These are phyloP conservation scores for Odontomyia ornata DNA, from an alignment of 2,888 invertebrate genomes.

Conservation along the genomic window DNA sequence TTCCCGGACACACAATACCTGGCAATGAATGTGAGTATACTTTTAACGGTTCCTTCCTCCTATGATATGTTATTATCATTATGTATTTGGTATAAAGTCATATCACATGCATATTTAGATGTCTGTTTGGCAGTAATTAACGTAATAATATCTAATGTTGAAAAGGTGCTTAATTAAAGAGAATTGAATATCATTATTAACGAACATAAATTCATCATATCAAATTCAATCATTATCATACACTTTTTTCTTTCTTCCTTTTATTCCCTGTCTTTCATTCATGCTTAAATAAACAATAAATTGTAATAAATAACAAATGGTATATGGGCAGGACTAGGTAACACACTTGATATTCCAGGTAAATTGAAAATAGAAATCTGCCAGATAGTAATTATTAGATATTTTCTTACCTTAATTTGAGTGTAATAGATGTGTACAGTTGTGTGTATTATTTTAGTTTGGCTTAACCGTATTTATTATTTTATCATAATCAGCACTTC, in stretches of 20 bases:
- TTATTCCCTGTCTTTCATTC: slow-evolving; percentile 46
- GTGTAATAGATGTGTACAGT: neutral
- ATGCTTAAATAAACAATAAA: slow-evolving; percentile 45
- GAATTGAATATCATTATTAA: slow-evolving; percentile 16
- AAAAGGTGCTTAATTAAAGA: slow-evolving; percentile 11
- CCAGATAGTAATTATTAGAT: too few species aligned
- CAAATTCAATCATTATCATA: slow-evolving; percentile 26
- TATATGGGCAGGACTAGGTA: slow-evolving; percentile 52
- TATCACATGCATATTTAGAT: slow-evolving; percentile 3
- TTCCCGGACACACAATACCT: slow-evolving; percentile 74
- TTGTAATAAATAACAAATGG: slow-evolving; percentile 14
- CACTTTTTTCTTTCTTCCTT: slow-evolving; percentile 44
- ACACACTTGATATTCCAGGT: slow-evolving; percentile 52
- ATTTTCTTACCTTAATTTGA: neutral
- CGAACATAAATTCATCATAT: neutral
- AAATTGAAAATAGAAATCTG: slow-evolving; percentile 42
- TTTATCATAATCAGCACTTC: neutral
- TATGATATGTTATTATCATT: neutral
- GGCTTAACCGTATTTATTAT: neutral
- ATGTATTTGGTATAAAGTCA: neutral
- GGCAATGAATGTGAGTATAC: slow-evolving; percentile 82
- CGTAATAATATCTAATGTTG: slow-evolving; percentile 4
- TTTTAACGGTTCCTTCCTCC: neutral
- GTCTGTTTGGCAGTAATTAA: slow-evolving; percentile 12
- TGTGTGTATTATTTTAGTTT: slow-evolving; percentile 14